Conservation (phyloP, 2,113 vertebrate species). For the human region DNA sequence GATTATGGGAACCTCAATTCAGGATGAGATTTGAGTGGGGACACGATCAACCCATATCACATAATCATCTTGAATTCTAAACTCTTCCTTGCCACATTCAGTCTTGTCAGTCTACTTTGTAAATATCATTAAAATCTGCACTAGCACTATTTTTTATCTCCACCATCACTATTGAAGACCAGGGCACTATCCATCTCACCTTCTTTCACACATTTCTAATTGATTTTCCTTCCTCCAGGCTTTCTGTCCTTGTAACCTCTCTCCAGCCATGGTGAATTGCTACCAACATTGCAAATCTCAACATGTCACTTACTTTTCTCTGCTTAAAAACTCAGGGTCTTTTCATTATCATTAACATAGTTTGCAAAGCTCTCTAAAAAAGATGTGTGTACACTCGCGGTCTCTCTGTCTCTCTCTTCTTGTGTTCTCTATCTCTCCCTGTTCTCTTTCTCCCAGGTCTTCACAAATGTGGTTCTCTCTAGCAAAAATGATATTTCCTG, state of each 20-base stretch:
- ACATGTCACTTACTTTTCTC: neutral
- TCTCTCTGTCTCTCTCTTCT: no score
- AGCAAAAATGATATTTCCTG: neutral
- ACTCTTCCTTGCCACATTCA: neutral
- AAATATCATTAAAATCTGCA: neutral
- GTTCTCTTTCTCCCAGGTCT: neutral
- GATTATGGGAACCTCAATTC: no score
- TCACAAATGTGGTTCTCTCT: neutral
- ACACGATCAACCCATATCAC: no score
- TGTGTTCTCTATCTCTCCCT: neutral
- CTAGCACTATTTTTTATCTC: neutral
- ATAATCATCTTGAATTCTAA: neutral
- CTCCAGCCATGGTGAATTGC: neutral
- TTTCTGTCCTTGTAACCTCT: neutral
- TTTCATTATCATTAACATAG: neutral
- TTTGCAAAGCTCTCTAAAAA: neutral
- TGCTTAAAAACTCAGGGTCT: neutral
- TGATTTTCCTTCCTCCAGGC: neutral
- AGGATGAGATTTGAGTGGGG: no score
- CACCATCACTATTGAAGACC: rapidly evolving
- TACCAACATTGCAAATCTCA: neutral
- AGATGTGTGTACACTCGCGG: neutral
- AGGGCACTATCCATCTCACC: neutral
- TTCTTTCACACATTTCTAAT: neutral
- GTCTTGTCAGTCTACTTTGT: neutral